Conservation (phyloP, 2,113 vertebrate genomes). For the Dasyprocta punctata region DNA sequence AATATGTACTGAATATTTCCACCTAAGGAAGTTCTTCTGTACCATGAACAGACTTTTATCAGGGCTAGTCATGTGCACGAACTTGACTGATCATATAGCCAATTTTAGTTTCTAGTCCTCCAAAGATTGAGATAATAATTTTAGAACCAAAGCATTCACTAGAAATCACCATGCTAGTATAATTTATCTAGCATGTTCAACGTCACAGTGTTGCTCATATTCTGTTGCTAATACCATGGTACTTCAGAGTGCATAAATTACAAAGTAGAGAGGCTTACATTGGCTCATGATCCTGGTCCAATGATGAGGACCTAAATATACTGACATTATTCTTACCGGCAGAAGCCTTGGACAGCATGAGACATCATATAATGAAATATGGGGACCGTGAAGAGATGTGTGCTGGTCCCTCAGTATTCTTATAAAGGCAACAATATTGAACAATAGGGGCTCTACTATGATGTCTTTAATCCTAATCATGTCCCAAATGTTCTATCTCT, state of each 20-base stretch:
- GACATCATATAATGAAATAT: background rate
- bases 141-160: background rate
- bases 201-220: rapidly evolving
- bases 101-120: background rate
- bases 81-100: background rate
- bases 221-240: background rate
- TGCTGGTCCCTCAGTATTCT: background rate
- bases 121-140: background rate
- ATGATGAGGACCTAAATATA: background rate
- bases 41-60: background rate
- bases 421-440: background rate
- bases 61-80: background rate
- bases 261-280: background rate
- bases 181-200: background rate
- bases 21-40: background rate
- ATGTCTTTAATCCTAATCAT: background rate
- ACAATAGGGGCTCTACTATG: background rate
- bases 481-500: background rate
- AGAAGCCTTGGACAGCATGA: background rate
- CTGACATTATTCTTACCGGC: background rate
- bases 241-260: background rate
- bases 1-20: background rate
- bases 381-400: rapidly evolving
- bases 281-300: too few species aligned
- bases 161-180: background rate